Percentiles rank a stretch among this genome's conserved stretches.
Evolutionary conservation across 2,113 vertebrate genomes (phyloP).

Genomic region (Rutilus rutilus): DNA sequence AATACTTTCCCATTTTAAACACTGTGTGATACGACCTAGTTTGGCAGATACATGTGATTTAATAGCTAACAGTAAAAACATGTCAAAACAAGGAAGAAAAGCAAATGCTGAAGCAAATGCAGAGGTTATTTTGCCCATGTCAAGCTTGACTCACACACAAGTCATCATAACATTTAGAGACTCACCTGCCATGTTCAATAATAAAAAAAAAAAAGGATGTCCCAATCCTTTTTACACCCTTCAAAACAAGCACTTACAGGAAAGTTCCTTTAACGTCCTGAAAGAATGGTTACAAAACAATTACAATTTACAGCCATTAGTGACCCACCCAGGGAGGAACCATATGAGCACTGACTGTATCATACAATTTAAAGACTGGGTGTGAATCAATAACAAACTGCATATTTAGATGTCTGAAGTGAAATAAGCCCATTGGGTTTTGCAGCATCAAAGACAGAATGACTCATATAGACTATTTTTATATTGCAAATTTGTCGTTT

Average conservation of each 20-base stretch:
- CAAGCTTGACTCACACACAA: not conserved
- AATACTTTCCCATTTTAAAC: slow-evolving; percentile 23
- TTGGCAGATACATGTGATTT: slow-evolving; percentile 20
- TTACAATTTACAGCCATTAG: not conserved
- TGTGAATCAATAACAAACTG: not conserved
- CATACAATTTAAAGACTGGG: slow-evolving; percentile 11
- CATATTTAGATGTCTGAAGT: slow-evolving; percentile 6
- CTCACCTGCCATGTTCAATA: not conserved
- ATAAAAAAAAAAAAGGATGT: not conserved
- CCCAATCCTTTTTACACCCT: not conserved
- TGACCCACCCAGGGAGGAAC: slow-evolving; percentile 31
- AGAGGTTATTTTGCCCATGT: not conserved
- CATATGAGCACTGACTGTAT: not conserved
- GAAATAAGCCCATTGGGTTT: not conserved
- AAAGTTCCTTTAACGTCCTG: not conserved
- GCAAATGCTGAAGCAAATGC: not conserved
- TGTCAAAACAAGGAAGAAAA: not conserved
- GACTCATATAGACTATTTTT: not conserved
- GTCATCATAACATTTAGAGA: not conserved
- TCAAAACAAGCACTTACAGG: slow-evolving; percentile 28
- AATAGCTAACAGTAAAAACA: not conserved
- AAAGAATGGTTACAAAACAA: slow-evolving; percentile 19
- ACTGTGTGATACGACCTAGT: slow-evolving; percentile 23
- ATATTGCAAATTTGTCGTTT: not conserved
- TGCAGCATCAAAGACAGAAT: not conserved